Base-by-base conservation (phyloP, 2,888 invertebrate species). In the Bursaphelenchus okinawaensis region DNA sequence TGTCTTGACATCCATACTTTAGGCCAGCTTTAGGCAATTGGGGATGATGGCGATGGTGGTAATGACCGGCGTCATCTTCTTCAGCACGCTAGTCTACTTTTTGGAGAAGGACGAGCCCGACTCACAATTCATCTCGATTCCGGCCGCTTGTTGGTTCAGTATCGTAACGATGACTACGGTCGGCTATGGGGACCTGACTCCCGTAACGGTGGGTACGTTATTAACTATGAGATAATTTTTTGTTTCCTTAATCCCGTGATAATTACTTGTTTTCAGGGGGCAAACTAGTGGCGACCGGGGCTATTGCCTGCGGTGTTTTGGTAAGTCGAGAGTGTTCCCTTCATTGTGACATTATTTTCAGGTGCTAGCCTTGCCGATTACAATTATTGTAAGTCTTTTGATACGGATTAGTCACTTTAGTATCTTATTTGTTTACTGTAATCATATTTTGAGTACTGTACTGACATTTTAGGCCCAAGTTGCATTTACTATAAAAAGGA, bases 11-110 rank as follows among this genome's bases (percentile, higher is more conserved):
- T 12, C 56, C 19, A 19, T 16, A 55, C 60, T 67, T 29, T 56
- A 74, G 73, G 73, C 73, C 6, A 69, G 69, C 4, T 76, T 74
- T 69, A 70, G 77, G 19, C 77, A 78, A 66, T 63, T 79, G 23
- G 75, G 75, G 50, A 79, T 79, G 79, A 78, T 79, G 78, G 76
- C 75, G 6, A 78, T 79, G 75, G 79, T 79, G 8, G 77, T 79
- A 23, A 63, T 75, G 62, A 79, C 79, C 6, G 78, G 79, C 9
- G 77, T 79, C 55, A 77, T 79, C 24, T 78, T 79, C 72, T 79
- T 79, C 71, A 73, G 75, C 7, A 78, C 79, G 9, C 65, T 79
- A 9, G 75, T 79, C 24, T 79, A 79, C 65, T 79, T 77, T 62
- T 64, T 79, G 9, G 79, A 79, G 60, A 79, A 79, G 64, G 79